These are phyloP conservation scores for Abrostola tripartita DNA, from an alignment of 2,888 invertebrate genomes.

Conservation along the genomic window DNA sequence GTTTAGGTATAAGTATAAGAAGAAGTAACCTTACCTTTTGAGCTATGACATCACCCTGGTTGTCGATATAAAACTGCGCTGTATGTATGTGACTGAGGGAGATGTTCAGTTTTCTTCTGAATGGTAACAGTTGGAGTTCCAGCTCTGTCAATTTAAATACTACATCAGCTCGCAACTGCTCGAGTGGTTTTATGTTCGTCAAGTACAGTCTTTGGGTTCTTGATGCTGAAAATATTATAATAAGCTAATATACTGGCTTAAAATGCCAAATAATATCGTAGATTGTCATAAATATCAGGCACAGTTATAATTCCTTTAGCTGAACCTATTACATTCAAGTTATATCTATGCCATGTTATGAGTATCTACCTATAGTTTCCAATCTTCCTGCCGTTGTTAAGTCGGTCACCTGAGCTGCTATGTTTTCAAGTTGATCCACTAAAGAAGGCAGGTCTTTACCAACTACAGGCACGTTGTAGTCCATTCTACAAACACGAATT, in stretches of 20 bases:
- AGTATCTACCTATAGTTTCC: constrained; percentile 89
- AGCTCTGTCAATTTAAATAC: constrained; percentile 93
- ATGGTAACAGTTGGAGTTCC: constrained; percentile 92
- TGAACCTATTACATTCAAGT: too few relatives aligned
- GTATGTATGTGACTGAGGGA: constrained; percentile 92
- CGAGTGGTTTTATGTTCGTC: constrained; percentile 90
- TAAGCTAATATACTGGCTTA: too few relatives aligned
- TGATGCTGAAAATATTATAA: constrained; percentile 80
- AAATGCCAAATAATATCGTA: neutral
- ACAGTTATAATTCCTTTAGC: too few relatives aligned
- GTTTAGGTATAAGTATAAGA: neutral
- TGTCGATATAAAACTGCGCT: constrained; percentile 93
- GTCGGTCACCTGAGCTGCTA: constrained; percentile 91
- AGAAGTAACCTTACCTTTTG: constrained; percentile 85
- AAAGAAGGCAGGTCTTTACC: constrained; percentile 90
- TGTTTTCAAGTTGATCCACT: constrained; percentile 90
- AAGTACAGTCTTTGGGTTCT: constrained; percentile 90
- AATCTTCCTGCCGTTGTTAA: constrained; percentile 91
- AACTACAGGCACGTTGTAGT: constrained; percentile 89
- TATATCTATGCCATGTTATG: too few relatives aligned
- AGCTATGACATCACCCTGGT: constrained; percentile 91
- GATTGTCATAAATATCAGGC: too few relatives aligned
- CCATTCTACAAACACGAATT: constrained; percentile 64
- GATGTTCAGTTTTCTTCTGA: constrained; percentile 92
- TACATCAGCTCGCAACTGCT: constrained; percentile 91